Evolutionary conservation across 2,888 invertebrate species (phyloP).

Genomic region (Eupithecia subfuscata): DNA sequence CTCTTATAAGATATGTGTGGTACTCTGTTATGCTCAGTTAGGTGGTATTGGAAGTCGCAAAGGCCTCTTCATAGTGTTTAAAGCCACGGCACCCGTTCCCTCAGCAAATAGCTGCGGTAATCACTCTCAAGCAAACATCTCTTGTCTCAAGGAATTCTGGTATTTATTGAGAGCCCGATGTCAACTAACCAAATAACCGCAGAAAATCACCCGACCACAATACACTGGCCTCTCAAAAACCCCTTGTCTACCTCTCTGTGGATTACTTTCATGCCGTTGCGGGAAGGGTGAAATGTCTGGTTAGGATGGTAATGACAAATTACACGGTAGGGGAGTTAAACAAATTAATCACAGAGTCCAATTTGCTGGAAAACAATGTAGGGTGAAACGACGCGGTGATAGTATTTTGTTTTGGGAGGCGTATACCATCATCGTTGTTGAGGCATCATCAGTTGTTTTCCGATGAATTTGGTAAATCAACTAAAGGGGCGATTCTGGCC

Average conservation of each 20-base stretch:
- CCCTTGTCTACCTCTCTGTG: conserved; percentile 22
- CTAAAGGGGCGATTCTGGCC: too few relatives aligned
- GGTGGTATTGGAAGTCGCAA: background rate
- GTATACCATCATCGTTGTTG: background rate
- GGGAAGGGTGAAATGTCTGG: conserved; percentile 48
- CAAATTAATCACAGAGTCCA: conserved; percentile 80
- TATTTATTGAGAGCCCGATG: conserved; percentile 72
- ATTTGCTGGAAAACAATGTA: conserved; percentile 80
- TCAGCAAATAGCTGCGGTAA: conserved; percentile 55
- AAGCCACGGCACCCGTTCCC: background rate
- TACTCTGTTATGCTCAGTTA: too few relatives aligned
- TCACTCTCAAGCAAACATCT: conserved; percentile 62
- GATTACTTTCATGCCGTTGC: conserved; percentile 17
- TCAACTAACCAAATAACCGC: conserved; percentile 75
- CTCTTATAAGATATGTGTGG: too few relatives aligned
- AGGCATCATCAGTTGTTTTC: background rate
- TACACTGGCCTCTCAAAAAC: conserved; percentile 45
- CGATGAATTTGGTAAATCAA: too few relatives aligned
- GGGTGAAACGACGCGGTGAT: conserved; percentile 60
- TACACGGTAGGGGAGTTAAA: conserved; percentile 76
- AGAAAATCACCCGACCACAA: conserved; percentile 53
- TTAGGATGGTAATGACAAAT: conserved; percentile 66
- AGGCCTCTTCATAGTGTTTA: background rate
- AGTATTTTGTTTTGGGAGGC: conserved; percentile 61
- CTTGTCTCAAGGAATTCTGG: conserved; percentile 55